phyloP scores from a whole-genome alignment of 2,888 invertebrate species.

The Chrysotoxum bicinctum region DNA sequence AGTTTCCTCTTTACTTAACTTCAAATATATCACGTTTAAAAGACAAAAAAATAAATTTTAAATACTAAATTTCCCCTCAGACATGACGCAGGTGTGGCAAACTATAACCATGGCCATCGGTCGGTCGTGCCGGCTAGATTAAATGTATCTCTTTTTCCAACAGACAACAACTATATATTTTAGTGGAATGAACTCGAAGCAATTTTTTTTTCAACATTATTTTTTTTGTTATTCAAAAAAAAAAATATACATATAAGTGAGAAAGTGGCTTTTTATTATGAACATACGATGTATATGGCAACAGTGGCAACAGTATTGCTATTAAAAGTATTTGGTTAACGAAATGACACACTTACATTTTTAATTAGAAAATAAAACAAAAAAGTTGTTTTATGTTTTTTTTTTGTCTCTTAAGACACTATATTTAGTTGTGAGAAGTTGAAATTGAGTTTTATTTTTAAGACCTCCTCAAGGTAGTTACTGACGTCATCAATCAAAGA shows the following conservation, averaged over 20 bases:
- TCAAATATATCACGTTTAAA: neutral
- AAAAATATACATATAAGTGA: neutral
- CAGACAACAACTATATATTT: slow-evolving; percentile 27
- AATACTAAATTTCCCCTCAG: slow-evolving; percentile 12
- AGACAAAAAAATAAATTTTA: neutral
- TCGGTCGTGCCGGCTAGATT: slow-evolving; percentile 15
- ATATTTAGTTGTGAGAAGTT: slow-evolving; percentile 17
- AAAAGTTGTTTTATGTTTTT: slow-evolving; percentile 2
- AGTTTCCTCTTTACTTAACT: neutral
- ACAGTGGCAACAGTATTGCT: neutral
- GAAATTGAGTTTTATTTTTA: neutral
- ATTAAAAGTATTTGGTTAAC: slow-evolving; percentile 10
- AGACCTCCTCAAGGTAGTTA: neutral
- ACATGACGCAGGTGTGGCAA: slow-evolving; percentile 65
- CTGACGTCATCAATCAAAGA: slow-evolving; percentile 9
- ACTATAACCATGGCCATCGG: neutral
- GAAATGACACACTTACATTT: slow-evolving; percentile 56
- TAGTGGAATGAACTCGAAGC: slow-evolving; percentile 38
- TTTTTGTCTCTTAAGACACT: neutral
- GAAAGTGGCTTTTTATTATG: slow-evolving; percentile 40
- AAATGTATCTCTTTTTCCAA: neutral
- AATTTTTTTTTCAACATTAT: slow-evolving; percentile 11
- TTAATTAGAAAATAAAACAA: slow-evolving; percentile 44
- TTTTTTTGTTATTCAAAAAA: slow-evolving; percentile 8
- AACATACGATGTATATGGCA: slow-evolving; percentile 36